Evolutionary conservation across 2,797 vertebrate genomes (phyloP).

Genomic region (Sebastes kiyomatsui): DNA sequence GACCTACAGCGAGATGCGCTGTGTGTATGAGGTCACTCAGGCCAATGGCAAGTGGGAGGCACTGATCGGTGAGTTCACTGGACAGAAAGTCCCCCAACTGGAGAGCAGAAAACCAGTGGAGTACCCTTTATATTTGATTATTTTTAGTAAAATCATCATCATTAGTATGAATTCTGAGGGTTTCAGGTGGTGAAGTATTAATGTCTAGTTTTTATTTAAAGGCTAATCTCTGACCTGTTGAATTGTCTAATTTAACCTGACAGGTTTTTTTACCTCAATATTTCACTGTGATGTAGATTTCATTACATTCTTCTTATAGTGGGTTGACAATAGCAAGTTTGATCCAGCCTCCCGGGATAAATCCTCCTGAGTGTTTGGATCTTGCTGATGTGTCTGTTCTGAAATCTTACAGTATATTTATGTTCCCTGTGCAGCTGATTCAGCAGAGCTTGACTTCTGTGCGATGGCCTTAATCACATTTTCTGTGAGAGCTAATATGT

Average conservation of each 20-base stretch:
- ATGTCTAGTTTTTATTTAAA: background rate
- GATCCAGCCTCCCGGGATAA: background rate
- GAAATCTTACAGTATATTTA: background rate
- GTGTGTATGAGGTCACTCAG: conserved; percentile 97
- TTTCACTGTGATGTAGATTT: background rate
- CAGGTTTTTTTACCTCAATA: background rate
- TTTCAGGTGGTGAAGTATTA: background rate
- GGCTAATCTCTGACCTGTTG: background rate
- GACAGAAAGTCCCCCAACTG: background rate
- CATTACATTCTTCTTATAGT: background rate
- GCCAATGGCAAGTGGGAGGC: conserved; percentile 99
- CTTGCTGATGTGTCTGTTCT: background rate
- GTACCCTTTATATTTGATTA: background rate
- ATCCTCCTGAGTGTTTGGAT: background rate
- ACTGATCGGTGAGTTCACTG: conserved; percentile 89
- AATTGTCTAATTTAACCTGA: background rate
- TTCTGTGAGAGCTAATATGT: background rate
- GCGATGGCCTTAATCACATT: conserved; percentile 18
- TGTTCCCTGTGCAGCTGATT: conserved; percentile 11
- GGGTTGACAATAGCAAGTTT: background rate
- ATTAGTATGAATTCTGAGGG: background rate
- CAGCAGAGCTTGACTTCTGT: background rate
- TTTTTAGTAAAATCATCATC: background rate
- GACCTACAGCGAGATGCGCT: conserved; percentile 96
- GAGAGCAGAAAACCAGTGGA: background rate